Base-by-base conservation (phyloP, 1,140 invertebrate species). In the Geopemphigus sp. region DNA sequence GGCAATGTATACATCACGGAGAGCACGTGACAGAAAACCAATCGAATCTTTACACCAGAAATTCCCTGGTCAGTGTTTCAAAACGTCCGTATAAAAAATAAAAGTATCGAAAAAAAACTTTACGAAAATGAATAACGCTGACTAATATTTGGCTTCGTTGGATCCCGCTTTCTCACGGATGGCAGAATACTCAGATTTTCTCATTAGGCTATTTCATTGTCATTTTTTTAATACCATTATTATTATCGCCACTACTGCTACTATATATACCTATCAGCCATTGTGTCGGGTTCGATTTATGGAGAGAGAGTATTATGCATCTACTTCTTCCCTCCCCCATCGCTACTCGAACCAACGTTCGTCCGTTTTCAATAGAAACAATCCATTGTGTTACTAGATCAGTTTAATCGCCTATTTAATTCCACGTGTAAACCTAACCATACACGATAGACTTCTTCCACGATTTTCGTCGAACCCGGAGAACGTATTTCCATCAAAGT, bases 131-230 rank as follows among this genome's bases (percentile, higher is more conserved):
- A 78, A 78, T 78, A 78, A 78, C 74, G 74, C 74, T 78, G 74
- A 78, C 74, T 78, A 78, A 78, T 78, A 61, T 78, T 78, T 78
- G 57, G 57, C 57, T 78, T 63, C 39, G 19, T 63, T n/a, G 39
- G 57, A 78, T 61, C 39, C 74, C 57, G 74, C 74, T 78, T 78
- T 78, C 74, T 78, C 74, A 78, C 74, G 74, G 74, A 78, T 63
- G 73, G 73, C 73, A 76, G 73, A 76, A 76, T 78, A 78, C 74
- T 78, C 39, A 26, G 74, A 78, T 78, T 78, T 76, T 78, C 74
- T 78, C 74, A 78, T 78, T 78, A 78, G 74, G 74, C 74, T 78
- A 63, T 78, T 78, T 61, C 74, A 78, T 78, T 78, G 74, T 78
- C 57, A 78, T 78, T 59, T 78, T 76, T 78, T 78, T 78, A 78